phyloP scores from a whole-genome alignment of 2,797 vertebrate genomes.

The Nyctibius grandis region DNA sequence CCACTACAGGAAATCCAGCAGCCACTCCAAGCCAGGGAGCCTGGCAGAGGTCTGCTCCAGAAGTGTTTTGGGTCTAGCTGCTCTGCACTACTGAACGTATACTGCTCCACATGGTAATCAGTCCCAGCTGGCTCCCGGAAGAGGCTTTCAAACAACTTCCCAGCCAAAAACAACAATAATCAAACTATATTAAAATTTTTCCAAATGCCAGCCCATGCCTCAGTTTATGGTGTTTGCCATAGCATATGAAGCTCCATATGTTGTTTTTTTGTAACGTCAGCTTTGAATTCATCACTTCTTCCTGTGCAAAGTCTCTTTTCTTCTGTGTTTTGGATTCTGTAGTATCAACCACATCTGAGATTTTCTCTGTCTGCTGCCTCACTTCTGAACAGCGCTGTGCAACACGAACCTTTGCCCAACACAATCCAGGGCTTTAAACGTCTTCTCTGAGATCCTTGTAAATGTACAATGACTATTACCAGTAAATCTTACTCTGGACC shows the following conservation, averaged over 20 bases:
- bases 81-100: neutral
- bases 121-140: neutral
- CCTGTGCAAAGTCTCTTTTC: neutral
- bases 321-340: constrained; percentile 29
- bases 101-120: neutral
- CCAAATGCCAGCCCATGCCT: constrained; percentile 21
- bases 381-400: neutral
- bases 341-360: constrained; percentile 14
- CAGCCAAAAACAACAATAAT: constrained; percentile 21
- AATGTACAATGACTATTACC: neutral
- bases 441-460: neutral
- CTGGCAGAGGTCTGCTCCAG: neutral
- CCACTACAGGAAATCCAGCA: neutral
- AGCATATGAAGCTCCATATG: constrained; percentile 45
- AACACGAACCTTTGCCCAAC: neutral
- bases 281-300: constrained; percentile 19
- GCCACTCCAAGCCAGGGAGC: neutral
- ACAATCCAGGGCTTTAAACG: neutral
- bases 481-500: neutral
- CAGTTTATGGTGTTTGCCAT: neutral
- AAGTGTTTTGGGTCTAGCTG: neutral
- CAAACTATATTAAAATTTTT: neutral
- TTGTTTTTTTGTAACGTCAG: neutral
- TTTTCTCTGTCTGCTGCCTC: neutral
- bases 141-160: neutral